Percentiles rank a stretch among this genome's conserved stretches.
Evolutionary conservation across 2,888 invertebrate species (phyloP).

Genomic region (Folsomia candida): DNA sequence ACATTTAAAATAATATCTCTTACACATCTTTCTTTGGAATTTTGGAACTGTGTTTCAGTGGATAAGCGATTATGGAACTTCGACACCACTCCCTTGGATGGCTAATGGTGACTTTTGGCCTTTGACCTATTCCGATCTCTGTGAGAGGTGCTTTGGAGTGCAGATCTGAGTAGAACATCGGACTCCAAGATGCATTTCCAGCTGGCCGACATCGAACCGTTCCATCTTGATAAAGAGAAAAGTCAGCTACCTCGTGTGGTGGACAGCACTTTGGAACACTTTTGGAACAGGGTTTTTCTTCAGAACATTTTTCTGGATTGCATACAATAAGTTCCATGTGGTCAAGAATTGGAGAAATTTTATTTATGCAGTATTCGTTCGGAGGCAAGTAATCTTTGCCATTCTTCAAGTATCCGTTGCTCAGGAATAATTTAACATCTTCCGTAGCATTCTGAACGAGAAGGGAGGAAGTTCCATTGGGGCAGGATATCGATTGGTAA

Average conservation of each 20-base stretch:
- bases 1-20: not conserved
- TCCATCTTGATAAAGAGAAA: constrained; percentile 30
- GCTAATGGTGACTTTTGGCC: constrained; percentile 34
- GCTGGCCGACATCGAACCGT: constrained; percentile 31
- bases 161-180: not conserved
- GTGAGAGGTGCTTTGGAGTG: constrained; percentile 19
- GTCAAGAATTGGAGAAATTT: not conserved
- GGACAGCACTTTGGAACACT: constrained; percentile 48
- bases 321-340: constrained; percentile 32
- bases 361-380: constrained; percentile 44
- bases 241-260: constrained; percentile 45
- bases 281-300: constrained; percentile 40
- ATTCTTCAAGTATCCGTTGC: constrained; percentile 37
- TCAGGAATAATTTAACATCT: constrained; percentile 8
- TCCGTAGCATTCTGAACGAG: constrained; percentile 14
- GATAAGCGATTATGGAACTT: constrained; percentile 15
- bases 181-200: constrained; percentile 32
- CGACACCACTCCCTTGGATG: constrained; percentile 43
- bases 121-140: constrained; percentile 18
- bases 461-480: constrained; percentile 29
- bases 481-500: constrained; percentile 24
- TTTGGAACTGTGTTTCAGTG: constrained; percentile 9
- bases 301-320: constrained; percentile 39
- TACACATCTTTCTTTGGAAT: not conserved
- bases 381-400: constrained; percentile 40